Conservation (phyloP, 2,113 vertebrate species). For the Callocephalon fimbriatum region DNA sequence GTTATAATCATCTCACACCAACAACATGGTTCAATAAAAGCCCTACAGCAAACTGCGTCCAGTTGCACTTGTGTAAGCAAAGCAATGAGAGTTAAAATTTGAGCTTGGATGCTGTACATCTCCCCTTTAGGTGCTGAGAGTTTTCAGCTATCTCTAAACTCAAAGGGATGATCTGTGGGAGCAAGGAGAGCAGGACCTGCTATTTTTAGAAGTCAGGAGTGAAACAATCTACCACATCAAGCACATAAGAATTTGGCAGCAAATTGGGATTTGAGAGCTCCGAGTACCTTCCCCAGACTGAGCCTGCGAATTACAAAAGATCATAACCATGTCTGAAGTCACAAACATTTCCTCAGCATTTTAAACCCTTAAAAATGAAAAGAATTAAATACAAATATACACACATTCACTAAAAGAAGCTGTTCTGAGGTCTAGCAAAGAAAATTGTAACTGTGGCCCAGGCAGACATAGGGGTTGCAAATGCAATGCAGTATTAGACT, state of each 20-base stretch:
- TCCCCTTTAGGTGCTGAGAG: not conserved
- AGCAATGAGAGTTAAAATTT: not conserved
- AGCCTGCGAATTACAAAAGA: not conserved
- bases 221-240: constrained; percentile 28
- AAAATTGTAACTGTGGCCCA: not conserved
- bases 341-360: not conserved
- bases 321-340: not conserved
- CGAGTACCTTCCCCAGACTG: not conserved
- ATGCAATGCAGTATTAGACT: not conserved
- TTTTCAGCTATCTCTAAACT: not conserved
- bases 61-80: not conserved
- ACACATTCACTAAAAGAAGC: not conserved
- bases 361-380: not conserved
- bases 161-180: not conserved
- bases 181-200: not conserved
- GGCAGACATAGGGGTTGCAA: not conserved
- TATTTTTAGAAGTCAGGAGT: constrained; percentile 39
- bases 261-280: not conserved
- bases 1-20: not conserved
- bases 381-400: not conserved
- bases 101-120: not conserved
- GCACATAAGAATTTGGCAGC: not conserved
- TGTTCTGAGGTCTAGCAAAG: not conserved
- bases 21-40: not conserved
- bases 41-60: not conserved